Base-by-base conservation (phyloP, 2,113 vertebrate genomes). In the Lophochroa leadbeateri region DNA sequence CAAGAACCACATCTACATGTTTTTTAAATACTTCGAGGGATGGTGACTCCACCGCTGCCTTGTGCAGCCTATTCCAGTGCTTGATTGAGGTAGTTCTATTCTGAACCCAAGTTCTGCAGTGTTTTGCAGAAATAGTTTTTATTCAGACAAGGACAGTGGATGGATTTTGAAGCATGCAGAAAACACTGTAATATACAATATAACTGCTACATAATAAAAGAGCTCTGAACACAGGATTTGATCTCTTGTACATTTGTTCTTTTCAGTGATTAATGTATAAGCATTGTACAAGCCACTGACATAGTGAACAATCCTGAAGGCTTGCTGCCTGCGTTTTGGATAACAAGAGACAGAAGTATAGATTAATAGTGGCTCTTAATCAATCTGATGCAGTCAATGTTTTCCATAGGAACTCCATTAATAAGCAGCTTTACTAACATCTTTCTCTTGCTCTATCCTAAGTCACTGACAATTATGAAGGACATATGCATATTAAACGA, bases 341-440 rank as follows among this genome's bases (percentile, higher is more conserved):
- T 82, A 85, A 76, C 61, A 69, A 82, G 75, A 68, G 67, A 64
- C 70, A 87, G 70, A 90, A 94, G 12, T 46, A 79, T 24, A 68
- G 58, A 96, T 91, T 89, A 78, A 86, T 31, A 89, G 69, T 67
- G 57, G n/a, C 75, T 90, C 49, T 57, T 87, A 91, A 95, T 85
- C 91, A 86, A 92, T 96, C 61, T 72, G 49, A 52, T 35, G 43
- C 41, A 41, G 65, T 57, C 29, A 7, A 39, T 71, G 57, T 68
- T 91, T 95, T 92, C 91, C 69, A 76, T 61, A 74, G 81, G 63
- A 1, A 0, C 17, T 90, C 49, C 58, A 69, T 88, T 67, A 79
- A 61, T 27, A 80, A 82, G 28, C 41, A 69, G 33, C 44, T 55
- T 57, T 82, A 25, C 57, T 52, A 76, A 76, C 0, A 3, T 17